Evolutionary conservation across 1,140 invertebrate genomes (phyloP).

Genomic region (Drosophila kohkoa): DNA sequence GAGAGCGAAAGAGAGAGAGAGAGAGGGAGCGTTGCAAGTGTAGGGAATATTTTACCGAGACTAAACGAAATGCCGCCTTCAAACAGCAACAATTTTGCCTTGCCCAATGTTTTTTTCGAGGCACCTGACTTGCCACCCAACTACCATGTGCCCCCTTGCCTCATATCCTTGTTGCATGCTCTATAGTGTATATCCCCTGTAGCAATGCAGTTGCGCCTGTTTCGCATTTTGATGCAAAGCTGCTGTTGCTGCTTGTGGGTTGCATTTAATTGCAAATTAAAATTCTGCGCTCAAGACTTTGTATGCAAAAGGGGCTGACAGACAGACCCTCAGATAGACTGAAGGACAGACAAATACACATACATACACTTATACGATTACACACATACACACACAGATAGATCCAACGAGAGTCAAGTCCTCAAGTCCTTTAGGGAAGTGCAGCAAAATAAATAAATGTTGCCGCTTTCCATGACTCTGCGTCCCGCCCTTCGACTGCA

Average conservation of each 20-base stretch:
- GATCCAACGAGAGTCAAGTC: conserved; percentile 30
- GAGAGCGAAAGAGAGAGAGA: neutral
- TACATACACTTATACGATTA: conserved; percentile 1
- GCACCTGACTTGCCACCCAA: conserved; percentile 30
- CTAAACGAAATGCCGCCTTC: conserved; percentile 61
- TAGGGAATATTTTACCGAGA: conserved; percentile 41
- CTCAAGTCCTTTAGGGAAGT: conserved; percentile 62
- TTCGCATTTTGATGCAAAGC: conserved; percentile 78
- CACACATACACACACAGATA: conserved; percentile 18
- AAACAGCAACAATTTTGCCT: conserved; percentile 7
- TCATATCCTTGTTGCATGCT: conserved; percentile 5
- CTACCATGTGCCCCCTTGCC: neutral
- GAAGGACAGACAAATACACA: conserved; percentile 7
- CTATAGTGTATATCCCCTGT: conserved; percentile 5
- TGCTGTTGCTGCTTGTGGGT: conserved; percentile 71
- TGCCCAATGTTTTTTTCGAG: conserved; percentile 21
- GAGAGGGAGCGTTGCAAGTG: neutral
- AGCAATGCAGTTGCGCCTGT: conserved; percentile 30
- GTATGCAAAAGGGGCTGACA: conserved; percentile 67
- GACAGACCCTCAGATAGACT: conserved; percentile 17
- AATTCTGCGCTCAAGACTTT: conserved; percentile 83
- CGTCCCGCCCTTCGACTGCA: conserved; percentile 12
- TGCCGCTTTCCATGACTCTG: conserved; percentile 52
- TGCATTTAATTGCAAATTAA: conserved; percentile 84
- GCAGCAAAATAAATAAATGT: conserved; percentile 80